These are phyloP conservation scores for Thalassaphorura encarpata DNA, from an alignment of 1,140 invertebrate genomes.

Conservation along the genomic window DNA sequence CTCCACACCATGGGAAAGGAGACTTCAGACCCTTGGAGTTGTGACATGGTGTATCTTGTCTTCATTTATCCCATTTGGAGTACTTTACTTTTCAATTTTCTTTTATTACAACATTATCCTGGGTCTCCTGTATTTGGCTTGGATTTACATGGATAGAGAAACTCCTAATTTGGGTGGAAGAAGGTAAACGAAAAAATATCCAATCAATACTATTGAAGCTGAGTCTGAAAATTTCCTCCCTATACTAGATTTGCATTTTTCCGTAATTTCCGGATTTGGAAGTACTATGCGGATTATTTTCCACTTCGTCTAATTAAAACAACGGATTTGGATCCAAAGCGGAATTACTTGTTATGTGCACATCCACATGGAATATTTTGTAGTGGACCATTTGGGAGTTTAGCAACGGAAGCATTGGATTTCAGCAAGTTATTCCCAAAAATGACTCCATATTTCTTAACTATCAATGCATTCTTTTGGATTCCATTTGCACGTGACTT, in stretches of 20 bases:
- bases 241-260: too few relatives aligned
- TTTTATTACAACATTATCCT: not conserved
- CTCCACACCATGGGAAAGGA: not conserved
- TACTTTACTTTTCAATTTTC: not conserved
- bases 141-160: not conserved
- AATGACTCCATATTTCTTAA: slow-evolving; percentile 57
- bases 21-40: slow-evolving; percentile 2
- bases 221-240: too few relatives aligned
- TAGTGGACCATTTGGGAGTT: slow-evolving; percentile 61
- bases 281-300: slow-evolving; percentile 68
- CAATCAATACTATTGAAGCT: too few relatives aligned
- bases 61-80: not conserved
- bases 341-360: slow-evolving; percentile 73
- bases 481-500: slow-evolving; percentile 72
- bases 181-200: not conserved
- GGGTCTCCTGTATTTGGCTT: not conserved
- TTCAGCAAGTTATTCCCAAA: slow-evolving; percentile 68
- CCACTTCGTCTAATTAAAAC: slow-evolving; percentile 72
- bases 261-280: slow-evolving; percentile 56
- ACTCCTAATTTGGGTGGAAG: too few relatives aligned
- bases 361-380: slow-evolving; percentile 83
- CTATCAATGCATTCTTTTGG: slow-evolving; percentile 65
- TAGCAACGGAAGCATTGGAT: slow-evolving; percentile 61
- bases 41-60: not conserved
- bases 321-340: slow-evolving; percentile 59